Evolutionary conservation across 2,797 vertebrate genomes (phyloP).

Genomic region (Rachycentron canadum): DNA sequence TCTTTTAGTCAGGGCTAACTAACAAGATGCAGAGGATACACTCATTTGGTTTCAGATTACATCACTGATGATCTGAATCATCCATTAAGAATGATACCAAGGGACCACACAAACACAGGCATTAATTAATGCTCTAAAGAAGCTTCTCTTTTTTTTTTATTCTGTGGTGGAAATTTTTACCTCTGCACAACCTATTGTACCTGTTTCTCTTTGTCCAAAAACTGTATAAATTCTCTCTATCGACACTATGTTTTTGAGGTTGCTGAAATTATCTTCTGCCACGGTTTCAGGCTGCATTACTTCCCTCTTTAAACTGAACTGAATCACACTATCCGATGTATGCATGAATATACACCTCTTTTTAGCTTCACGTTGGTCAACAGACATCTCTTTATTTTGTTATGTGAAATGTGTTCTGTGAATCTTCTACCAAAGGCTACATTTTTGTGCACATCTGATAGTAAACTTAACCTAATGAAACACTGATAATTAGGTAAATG

Average conservation of each 20-base stretch:
- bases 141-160: background rate
- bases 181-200: no score
- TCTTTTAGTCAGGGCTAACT: background rate
- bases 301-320: no score
- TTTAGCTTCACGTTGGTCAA: constrained; percentile 19
- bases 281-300: no score
- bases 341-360: background rate
- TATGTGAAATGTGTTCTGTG: constrained; percentile 26
- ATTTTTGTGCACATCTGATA: constrained; percentile 34
- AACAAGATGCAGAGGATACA: constrained; percentile 11
- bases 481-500: constrained; percentile 11
- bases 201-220: no score
- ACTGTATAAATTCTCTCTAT: no score
- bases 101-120: constrained; percentile 5
- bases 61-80: background rate
- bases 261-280: no score
- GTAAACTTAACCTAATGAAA: background rate
- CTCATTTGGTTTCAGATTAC: constrained; percentile 5
- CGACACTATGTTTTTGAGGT: no score
- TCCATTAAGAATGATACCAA: background rate
- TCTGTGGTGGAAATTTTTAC: background rate
- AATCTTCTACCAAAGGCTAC: constrained; percentile 38
- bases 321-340: no score
- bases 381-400: background rate
- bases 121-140: constrained; percentile 9